phyloP scores from a whole-genome alignment of 2,888 invertebrate genomes.

The Melipona beecheii region DNA sequence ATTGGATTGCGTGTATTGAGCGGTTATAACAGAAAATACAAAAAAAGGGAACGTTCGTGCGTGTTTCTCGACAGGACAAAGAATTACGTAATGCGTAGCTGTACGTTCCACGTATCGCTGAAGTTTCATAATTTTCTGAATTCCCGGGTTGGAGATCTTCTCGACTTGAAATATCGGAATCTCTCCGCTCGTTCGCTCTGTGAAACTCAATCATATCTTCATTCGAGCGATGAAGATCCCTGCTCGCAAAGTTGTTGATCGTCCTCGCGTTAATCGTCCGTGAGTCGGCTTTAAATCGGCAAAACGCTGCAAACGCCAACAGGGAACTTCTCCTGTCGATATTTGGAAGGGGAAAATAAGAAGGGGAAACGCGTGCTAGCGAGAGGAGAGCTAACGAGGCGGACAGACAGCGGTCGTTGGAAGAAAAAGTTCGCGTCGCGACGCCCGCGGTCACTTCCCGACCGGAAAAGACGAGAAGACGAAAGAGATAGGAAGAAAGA shows the following conservation, averaged over 20 bases:
- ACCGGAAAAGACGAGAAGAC: slow-evolving; percentile 29
- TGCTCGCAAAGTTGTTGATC: too few species aligned
- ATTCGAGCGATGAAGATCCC: neutral
- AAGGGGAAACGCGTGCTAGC: slow-evolving; percentile 17
- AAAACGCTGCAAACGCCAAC: neutral
- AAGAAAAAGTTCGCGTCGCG: slow-evolving; percentile 53
- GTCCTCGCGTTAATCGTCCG: neutral
- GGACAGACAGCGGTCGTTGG: slow-evolving; percentile 33
- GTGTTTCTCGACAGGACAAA: too few species aligned
- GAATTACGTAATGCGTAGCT: too few species aligned
- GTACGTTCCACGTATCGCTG: too few species aligned
- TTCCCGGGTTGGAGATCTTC: too few species aligned
- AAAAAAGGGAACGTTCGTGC: too few species aligned
- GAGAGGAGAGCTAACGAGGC: slow-evolving; percentile 38
- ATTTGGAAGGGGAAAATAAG: neutral
- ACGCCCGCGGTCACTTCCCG: slow-evolving; percentile 44
- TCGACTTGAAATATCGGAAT: neutral
- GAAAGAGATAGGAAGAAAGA: slow-evolving; percentile 44
- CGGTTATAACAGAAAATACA: too few species aligned
- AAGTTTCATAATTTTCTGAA: too few species aligned
- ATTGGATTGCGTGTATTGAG: too few species aligned
- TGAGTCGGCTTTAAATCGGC: neutral
- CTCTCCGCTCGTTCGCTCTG: neutral
- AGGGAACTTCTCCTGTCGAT: neutral
- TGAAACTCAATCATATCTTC: neutral